A percentile compares a stretch with the other conserved stretches of the same genome.
These are phyloP conservation scores for Xenotilapia leptura DNA, from an alignment of 2,113 vertebrate species.

Conservation along the genomic window DNA sequence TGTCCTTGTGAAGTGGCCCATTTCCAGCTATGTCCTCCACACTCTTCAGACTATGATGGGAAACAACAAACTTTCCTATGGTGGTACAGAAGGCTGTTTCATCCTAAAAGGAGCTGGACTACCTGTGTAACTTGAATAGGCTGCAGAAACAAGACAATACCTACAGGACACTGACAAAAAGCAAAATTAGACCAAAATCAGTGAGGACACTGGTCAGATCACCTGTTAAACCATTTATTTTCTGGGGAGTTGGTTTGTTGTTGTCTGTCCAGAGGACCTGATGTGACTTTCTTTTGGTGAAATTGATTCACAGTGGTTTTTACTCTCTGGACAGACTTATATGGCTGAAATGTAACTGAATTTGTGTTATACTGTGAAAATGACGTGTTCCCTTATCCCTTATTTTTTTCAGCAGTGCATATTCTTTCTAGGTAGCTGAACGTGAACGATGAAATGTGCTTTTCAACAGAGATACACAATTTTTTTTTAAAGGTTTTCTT, in stretches of 20 bases:
- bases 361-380: not conserved
- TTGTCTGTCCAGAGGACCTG: not conserved
- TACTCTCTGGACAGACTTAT: not conserved
- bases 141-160: not conserved
- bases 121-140: not conserved
- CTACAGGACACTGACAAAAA: not conserved
- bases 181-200: not conserved
- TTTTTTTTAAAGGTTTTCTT: not conserved
- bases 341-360: not conserved
- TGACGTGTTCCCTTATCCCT: not conserved
- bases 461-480: not conserved
- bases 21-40: not conserved
- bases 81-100: no score
- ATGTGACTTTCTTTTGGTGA: not conserved
- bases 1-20: not conserved
- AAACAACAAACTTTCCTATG: not conserved
- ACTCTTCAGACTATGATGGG: not conserved
- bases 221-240: not conserved
- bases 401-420: not conserved
- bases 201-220: not conserved
- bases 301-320: not conserved
- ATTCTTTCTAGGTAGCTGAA: not conserved
- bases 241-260: not conserved
- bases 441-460: fast-evolving
- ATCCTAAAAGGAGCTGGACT: not conserved